Base-by-base conservation (phyloP, 2,888 invertebrate species). In the Leucozona laternaria region DNA sequence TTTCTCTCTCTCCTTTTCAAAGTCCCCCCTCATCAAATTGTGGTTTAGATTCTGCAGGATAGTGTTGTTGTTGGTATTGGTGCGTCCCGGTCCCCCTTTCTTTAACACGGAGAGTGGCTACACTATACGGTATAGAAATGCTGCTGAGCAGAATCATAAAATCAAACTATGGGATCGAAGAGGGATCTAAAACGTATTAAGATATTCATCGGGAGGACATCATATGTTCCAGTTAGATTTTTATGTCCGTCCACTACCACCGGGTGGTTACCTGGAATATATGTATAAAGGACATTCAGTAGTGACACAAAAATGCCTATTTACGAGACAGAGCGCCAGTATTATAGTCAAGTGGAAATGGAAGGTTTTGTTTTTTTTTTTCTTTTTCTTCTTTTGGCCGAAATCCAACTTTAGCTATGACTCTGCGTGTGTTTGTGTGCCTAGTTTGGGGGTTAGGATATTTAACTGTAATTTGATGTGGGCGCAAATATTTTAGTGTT, bases 401-500 rank as follows among this genome's bases (percentile, higher is more conserved):
- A 62, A 75, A 43, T 70, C 70, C 40, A 70, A 75, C 50, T 68
- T 66, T 40, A 17, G 15, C 22, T 17, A 34, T 48, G 48, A 15
- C 20, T 48, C 28, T 31, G 31, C 31, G 8, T 31, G 10, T 2
- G 37, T 28, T 43, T 60, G 53, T 37, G 37, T 40, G 50, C 43
- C 37, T 53, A 50, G 28, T 15, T 43, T 17, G n/a, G 13, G 22
- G 10, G 31, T 31, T 50, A 53, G 68, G 75, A 68, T 58, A 48
- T 78, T 58, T 58, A 40, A 66, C 79, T 75, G 83, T 83, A 79
- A 83, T 83, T 79, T 83, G 83, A 83, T 79, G 83, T 73, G 83
- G 85, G 85, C 81, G 81, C 85, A 91, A 91, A 91, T 91, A 91
- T 91, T 91, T 91, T 91, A 91, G 90, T 92, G 90, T 89, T 90